These are phyloP conservation scores for Tyto alba DNA, from an alignment of 2,113 vertebrate genomes.

Conservation along the genomic window DNA sequence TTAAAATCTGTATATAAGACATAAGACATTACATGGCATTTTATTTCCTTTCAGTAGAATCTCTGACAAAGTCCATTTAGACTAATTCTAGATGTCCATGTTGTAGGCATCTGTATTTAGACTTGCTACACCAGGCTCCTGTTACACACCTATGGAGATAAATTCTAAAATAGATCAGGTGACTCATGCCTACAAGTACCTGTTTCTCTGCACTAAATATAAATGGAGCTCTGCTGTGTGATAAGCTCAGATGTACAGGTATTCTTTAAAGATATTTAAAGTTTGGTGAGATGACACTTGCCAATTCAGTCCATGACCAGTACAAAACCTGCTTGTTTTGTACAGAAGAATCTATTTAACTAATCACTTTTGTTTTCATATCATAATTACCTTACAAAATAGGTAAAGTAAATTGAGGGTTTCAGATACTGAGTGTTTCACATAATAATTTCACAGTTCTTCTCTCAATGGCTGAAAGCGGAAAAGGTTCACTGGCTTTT, in stretches of 20 bases:
- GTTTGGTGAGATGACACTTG: neutral
- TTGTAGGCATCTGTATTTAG: neutral
- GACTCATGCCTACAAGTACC: neutral
- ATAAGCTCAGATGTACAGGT: neutral
- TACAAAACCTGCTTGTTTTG: neutral
- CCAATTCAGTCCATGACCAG: neutral
- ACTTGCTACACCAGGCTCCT: neutral
- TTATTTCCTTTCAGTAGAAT: neutral
- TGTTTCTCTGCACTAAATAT: neutral
- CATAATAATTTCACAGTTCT: neutral
- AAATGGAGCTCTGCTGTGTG: neutral
- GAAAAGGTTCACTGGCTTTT: neutral
- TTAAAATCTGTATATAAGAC: neutral
- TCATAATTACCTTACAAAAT: neutral
- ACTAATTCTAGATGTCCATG: neutral
- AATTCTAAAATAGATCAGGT: neutral
- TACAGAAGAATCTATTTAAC: neutral
- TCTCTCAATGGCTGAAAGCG: neutral
- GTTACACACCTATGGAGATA: neutral
- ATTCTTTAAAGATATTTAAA: neutral
- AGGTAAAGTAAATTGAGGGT: neutral
- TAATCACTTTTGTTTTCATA: neutral
- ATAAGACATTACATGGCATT: neutral
- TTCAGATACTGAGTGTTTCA: neutral
- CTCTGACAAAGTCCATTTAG: neutral